A percentile compares a stretch with the other conserved stretches of the same genome.
Evolutionary conservation across 92 coral and sea anemone species (phyloP).

Genomic region (Epizoanthus scotinus): DNA sequence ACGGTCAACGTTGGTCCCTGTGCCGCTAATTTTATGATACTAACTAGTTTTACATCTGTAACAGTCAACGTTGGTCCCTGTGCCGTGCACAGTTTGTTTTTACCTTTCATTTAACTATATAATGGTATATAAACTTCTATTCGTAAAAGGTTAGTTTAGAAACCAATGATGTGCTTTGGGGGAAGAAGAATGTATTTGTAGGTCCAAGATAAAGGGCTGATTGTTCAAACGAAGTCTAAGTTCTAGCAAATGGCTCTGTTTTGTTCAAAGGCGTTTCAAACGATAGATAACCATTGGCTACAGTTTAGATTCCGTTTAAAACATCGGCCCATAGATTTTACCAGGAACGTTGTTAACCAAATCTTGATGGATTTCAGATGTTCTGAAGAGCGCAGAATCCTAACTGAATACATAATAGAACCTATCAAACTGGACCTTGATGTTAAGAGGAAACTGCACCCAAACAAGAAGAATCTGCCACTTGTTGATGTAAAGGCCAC

Average conservation of each 20-base stretch:
- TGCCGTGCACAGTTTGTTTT: too few species aligned
- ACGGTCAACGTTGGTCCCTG: too few species aligned
- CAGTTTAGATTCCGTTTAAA: too few species aligned
- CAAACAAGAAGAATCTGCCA: slow-evolving; percentile 46
- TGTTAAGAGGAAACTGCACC: slow-evolving; percentile 63
- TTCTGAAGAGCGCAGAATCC: slow-evolving; percentile 56
- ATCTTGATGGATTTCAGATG: slow-evolving; percentile 46
- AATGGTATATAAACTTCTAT: neutral
- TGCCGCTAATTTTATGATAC: too few species aligned
- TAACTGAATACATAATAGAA: slow-evolving; percentile 68
- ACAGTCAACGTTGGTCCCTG: too few species aligned
- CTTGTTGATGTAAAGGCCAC: slow-evolving; percentile 71
- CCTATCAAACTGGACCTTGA: slow-evolving; percentile 73
- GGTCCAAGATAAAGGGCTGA: too few species aligned
- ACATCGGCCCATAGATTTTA: neutral
- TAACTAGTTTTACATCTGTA: too few species aligned
- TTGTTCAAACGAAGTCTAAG: too few species aligned
- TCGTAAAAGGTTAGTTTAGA: too few species aligned
- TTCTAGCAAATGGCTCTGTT: too few species aligned
- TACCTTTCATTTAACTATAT: neutral
- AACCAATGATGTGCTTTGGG: neutral
- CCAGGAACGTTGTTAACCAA: neutral
- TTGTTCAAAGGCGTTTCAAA: too few species aligned
- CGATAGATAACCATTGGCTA: too few species aligned
- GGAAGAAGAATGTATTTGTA: neutral